Base-by-base conservation (phyloP, 2,797 vertebrate species). In the Anableps anableps region DNA sequence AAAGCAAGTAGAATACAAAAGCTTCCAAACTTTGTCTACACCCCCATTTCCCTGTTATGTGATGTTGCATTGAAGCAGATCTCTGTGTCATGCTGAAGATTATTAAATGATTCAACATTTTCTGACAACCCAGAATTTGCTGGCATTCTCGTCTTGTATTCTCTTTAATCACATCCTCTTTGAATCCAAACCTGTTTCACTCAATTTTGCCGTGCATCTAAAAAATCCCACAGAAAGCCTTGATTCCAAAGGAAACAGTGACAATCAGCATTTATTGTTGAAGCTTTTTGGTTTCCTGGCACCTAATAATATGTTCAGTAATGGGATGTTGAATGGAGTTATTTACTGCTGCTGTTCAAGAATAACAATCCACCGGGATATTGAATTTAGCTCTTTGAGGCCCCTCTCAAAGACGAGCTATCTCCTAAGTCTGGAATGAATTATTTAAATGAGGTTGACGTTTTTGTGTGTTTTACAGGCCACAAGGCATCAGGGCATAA, bases 21-120 rank as follows among this genome's bases (percentile, higher is more conserved):
- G 45, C 71, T 5, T 73, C 58, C 16, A 58, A 77, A 78, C 71
- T 85, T 82, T 82, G 75, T 70, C 47, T 26, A 29, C 19, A 3
- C 7, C 41, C 70, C 31, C 23, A 9, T 4, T 43, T 80, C 43
- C 5, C 10, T 64, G 55, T 89, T 90, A 89, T 55, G 86, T 88
- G 79, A 78, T 75, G 83, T 86, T 76, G 86, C 83, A 89, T 89
- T 90, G 77, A 91, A 80, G 79, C 76, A 82, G 86, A 89, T 83
- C 82, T 87, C 66, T 9, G 34, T 38, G 81, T 82, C 80, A 86
- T 83, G 82, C 86, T 85, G 82, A 83, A 90, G 85, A 85, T 90
- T 82, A 81, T 85, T 94, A 92, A 93, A 94, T 95, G 86, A 95
- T 95, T 94, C 90, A 92, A 85, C 75, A 43, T 86, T 91, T 89